Evolutionary conservation across 2,888 invertebrate genomes (phyloP).

Genomic region (Cheilosia variabilis): DNA sequence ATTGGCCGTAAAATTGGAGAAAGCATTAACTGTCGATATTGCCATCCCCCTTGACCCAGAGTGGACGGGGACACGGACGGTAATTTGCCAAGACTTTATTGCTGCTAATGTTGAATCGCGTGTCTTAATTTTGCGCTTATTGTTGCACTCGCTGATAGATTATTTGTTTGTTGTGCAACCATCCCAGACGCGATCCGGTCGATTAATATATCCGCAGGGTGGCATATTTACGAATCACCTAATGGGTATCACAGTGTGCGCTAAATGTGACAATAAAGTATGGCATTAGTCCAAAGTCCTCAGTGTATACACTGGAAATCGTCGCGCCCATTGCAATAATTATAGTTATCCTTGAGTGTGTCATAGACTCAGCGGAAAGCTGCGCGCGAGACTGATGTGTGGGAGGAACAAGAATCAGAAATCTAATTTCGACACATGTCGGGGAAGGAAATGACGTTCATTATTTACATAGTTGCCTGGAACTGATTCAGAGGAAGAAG

Average conservation of each 20-base stretch:
- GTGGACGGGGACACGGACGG: neutral
- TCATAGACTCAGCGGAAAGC: neutral
- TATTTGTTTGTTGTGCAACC: slow-evolving; percentile 16
- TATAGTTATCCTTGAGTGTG: neutral
- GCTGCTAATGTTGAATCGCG: slow-evolving; percentile 2
- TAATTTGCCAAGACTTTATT: neutral
- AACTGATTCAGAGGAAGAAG: neutral
- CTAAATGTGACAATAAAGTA: slow-evolving; percentile 20
- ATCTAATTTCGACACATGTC: neutral
- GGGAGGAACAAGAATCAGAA: slow-evolving; percentile 25
- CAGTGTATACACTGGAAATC: neutral
- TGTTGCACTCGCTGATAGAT: slow-evolving; percentile 28
- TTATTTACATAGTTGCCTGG: neutral
- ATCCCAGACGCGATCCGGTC: neutral
- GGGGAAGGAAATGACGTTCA: slow-evolving; percentile 10
- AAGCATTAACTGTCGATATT: slow-evolving; percentile 18
- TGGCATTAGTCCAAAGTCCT: neutral
- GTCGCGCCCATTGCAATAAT: neutral
- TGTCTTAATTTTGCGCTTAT: neutral
- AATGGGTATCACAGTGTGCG: slow-evolving; percentile 16
- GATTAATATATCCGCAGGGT: slow-evolving; percentile 29
- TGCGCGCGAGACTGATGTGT: neutral
- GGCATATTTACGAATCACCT: slow-evolving; percentile 10
- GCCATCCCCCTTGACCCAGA: neutral
- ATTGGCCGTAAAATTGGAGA: slow-evolving; percentile 2